Percentiles rank a stretch among this genome's conserved stretches.
Conservation (phyloP, 2,797 vertebrate genomes). For the Hylomyscus alleni region DNA sequence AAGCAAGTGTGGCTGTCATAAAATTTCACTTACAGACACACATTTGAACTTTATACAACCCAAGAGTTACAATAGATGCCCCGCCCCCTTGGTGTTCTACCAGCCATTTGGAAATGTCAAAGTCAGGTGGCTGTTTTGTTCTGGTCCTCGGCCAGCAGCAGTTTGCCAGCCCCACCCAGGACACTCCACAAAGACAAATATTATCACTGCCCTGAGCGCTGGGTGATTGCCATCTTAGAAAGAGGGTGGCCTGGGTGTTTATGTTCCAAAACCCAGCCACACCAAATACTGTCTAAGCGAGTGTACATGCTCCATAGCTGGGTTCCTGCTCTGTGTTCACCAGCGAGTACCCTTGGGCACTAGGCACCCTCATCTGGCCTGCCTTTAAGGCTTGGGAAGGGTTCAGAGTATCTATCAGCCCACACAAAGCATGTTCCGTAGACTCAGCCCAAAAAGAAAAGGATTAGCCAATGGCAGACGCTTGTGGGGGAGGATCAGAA, state of each 20-base stretch:
- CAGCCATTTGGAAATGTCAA: neutral
- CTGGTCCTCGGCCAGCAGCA: rapidly evolving
- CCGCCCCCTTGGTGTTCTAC: neutral
- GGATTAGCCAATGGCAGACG: neutral
- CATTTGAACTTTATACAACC: neutral
- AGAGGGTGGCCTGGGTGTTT: neutral
- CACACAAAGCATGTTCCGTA: rapidly evolving
- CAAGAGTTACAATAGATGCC: neutral
- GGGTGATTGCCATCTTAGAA: neutral
- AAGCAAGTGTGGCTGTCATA: neutral
- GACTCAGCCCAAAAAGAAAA: rapidly evolving
- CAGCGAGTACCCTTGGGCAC: rapidly evolving
- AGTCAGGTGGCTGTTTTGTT: too few relatives aligned
- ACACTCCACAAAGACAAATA: neutral
- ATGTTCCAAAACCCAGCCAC: neutral
- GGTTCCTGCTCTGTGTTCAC: neutral
- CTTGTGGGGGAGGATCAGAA: rapidly evolving
- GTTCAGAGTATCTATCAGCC: neutral
- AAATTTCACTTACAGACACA: neutral
- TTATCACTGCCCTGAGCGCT: neutral
- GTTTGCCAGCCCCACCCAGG: neutral
- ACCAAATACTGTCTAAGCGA: rapidly evolving
- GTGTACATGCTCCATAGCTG: rapidly evolving
- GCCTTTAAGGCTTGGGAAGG: neutral
- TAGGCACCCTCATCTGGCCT: neutral